phyloP scores from a whole-genome alignment of 2,113 vertebrate genomes.

The Neogobius melanostomus region DNA sequence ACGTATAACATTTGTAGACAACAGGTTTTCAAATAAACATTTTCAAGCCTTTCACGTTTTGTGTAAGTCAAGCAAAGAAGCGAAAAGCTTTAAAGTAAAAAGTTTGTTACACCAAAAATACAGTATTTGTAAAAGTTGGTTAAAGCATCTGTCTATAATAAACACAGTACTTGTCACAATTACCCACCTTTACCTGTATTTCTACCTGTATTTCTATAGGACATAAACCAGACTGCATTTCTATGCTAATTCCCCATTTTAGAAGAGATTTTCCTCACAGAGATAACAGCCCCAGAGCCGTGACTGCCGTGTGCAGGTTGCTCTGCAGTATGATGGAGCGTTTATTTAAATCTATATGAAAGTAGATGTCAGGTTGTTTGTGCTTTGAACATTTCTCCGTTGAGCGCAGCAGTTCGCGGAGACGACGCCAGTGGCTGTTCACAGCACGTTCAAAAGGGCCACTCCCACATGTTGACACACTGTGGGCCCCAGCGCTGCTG shows the following conservation, averaged over 20 bases:
- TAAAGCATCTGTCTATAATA: too few species aligned
- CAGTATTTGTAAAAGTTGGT: too few species aligned
- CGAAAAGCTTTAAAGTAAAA: too few species aligned
- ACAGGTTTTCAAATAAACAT: too few species aligned
- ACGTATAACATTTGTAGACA: too few species aligned
- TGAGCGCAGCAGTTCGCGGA: constrained; percentile 15
- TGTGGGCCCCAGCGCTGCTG: constrained; percentile 31
- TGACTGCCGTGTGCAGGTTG: not conserved
- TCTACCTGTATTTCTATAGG: not conserved
- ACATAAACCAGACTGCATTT: constrained; percentile 2
- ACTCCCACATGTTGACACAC: constrained; percentile 10
- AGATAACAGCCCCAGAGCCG: constrained; percentile 1
- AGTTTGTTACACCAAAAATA: too few species aligned
- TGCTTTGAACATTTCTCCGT: constrained; percentile 26
- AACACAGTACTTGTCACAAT: too few species aligned
- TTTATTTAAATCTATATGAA: constrained; percentile 14
- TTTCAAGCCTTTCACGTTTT: too few species aligned
- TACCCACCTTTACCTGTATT: too few species aligned
- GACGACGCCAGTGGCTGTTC: constrained; percentile 38
- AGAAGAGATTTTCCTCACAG: not conserved
- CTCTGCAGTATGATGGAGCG: not conserved
- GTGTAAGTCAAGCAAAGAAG: too few species aligned
- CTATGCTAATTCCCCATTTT: not conserved
- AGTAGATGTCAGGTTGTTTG: constrained; percentile 27
- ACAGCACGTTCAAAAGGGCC: constrained; percentile 15